Percentiles rank a stretch among this genome's conserved stretches.
phyloP scores from a whole-genome alignment of 2,888 invertebrate species.

The Isoperla grammatica region DNA sequence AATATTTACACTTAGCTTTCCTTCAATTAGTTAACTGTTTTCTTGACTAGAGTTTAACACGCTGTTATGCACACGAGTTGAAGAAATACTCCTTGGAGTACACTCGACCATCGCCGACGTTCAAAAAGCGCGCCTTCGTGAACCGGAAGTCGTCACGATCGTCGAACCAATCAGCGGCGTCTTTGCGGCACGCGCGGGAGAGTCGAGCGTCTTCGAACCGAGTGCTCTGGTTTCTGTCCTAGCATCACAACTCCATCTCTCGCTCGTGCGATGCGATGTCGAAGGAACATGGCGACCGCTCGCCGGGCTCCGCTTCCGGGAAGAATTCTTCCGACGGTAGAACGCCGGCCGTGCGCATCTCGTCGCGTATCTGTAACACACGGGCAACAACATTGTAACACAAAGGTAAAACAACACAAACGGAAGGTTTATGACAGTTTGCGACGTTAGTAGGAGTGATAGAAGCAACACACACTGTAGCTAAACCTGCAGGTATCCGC shows the following conservation, averaged over 20 bases:
- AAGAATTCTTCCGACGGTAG: slow-evolving; percentile 55
- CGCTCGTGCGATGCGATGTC: slow-evolving; percentile 27
- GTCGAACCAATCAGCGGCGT: neutral
- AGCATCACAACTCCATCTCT: slow-evolving; percentile 28
- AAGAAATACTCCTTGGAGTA: neutral
- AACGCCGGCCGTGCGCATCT: slow-evolving; percentile 55
- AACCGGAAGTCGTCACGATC: neutral
- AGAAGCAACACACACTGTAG: no score
- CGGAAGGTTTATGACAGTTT: no score
- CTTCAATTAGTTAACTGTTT: neutral
- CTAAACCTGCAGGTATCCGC: no score
- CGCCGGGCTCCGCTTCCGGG: slow-evolving; percentile 23
- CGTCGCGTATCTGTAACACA: slow-evolving; percentile 50
- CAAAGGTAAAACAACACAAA: no score
- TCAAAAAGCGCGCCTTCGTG: neutral
- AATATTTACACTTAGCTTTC: neutral
- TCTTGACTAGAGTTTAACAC: neutral
- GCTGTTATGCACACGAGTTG: slow-evolving; percentile 5
- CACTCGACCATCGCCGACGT: neutral
- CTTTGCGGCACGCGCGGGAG: neutral
- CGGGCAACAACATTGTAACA: no score
- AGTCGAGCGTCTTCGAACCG: neutral
- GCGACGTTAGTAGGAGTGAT: no score
- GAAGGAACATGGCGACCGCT: slow-evolving; percentile 27
- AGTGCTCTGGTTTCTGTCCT: slow-evolving; percentile 3